Conservation (phyloP, 2,797 vertebrate species). For the Spinibarbus caldwelli region DNA sequence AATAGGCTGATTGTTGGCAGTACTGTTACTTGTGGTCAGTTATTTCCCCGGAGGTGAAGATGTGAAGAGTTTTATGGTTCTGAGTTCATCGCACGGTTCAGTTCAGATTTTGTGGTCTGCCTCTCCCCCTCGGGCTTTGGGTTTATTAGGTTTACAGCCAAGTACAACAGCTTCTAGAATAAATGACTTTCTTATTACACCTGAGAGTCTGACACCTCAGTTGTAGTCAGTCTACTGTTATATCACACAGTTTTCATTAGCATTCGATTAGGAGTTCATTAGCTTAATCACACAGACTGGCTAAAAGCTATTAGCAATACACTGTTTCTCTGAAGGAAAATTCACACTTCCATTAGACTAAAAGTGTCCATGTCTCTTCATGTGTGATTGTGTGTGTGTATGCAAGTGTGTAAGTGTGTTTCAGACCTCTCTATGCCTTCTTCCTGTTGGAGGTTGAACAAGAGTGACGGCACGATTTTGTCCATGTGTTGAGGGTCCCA, state of each 20-base stretch:
- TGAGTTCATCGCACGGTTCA: constrained; percentile 9
- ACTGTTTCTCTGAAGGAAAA: not conserved
- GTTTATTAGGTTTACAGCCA: constrained; percentile 10
- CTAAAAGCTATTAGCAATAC: constrained; percentile 6
- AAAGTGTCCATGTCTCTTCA: not conserved
- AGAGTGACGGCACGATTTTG: constrained; percentile 94
- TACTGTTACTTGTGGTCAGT: not conserved
- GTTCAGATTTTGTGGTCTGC: not conserved
- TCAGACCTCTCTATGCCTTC: constrained; percentile 84
- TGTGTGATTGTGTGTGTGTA: not conserved
- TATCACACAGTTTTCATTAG: constrained; percentile 17
- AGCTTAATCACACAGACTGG: constrained; percentile 27
- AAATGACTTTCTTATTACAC: constrained; percentile 21
- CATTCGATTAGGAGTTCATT: constrained; percentile 34
- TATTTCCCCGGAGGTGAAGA: constrained; percentile 21
- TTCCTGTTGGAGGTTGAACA: constrained; percentile 91
- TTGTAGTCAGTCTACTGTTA: constrained; percentile 4
- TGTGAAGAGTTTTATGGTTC: not conserved
- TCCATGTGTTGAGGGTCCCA: constrained; percentile 99
- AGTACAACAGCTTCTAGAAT: not conserved
- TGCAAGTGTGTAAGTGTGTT: not conserved
- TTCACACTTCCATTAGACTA: constrained; percentile 11
- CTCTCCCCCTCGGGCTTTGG: not conserved
- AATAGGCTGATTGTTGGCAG: not conserved
- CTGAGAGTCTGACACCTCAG: constrained; percentile 14